phyloP scores from a whole-genome alignment of 30 jellyfish, hydroid and myxozoan genomes.

The Phacellophora camtschatica region DNA sequence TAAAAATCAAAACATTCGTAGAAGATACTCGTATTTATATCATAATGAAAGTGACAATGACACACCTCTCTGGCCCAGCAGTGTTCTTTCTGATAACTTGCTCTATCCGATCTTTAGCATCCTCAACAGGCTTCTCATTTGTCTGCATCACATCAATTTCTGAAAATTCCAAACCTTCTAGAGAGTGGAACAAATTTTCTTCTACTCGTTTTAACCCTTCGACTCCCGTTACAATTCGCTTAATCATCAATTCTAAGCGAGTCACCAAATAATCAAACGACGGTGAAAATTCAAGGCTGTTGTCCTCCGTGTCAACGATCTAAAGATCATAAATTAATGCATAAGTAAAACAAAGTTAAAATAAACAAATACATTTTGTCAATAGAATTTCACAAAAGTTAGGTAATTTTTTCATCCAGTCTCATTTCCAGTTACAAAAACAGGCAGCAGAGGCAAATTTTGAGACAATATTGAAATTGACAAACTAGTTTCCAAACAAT shows the following conservation, averaged over 20 bases:
- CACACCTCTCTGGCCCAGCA: slow-evolving; percentile 58
- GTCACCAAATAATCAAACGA: slow-evolving; percentile 44
- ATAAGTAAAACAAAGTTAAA: too few relatives aligned
- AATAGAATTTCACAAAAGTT: too few relatives aligned
- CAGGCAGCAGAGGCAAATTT: too few relatives aligned
- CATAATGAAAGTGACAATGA: neutral
- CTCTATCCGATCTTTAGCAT: slow-evolving; percentile 16
- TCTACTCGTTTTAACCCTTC: slow-evolving; percentile 33
- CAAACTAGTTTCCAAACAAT: too few relatives aligned
- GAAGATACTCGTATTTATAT: neutral
- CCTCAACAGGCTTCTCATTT: slow-evolving; percentile 41
- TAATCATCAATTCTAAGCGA: slow-evolving; percentile 17
- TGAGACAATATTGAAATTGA: too few relatives aligned
- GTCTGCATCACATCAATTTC: slow-evolving; percentile 48
- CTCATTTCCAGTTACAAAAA: too few relatives aligned
- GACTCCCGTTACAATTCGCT: slow-evolving; percentile 33
- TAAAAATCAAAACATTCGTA: neutral
- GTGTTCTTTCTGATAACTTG: slow-evolving; percentile 38
- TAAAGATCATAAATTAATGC: too few relatives aligned
- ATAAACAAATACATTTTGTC: too few relatives aligned
- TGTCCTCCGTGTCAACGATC: slow-evolving; percentile 8
- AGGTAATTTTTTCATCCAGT: too few relatives aligned
- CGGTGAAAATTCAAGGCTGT: slow-evolving; percentile 51
- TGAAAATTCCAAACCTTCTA: slow-evolving; percentile 35
- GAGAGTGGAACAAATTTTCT: slow-evolving; percentile 47